A percentile compares a stretch with the other conserved stretches of the same genome.
Conservation (phyloP, 2,888 invertebrate species). For the Tryphoninae sp. region DNA sequence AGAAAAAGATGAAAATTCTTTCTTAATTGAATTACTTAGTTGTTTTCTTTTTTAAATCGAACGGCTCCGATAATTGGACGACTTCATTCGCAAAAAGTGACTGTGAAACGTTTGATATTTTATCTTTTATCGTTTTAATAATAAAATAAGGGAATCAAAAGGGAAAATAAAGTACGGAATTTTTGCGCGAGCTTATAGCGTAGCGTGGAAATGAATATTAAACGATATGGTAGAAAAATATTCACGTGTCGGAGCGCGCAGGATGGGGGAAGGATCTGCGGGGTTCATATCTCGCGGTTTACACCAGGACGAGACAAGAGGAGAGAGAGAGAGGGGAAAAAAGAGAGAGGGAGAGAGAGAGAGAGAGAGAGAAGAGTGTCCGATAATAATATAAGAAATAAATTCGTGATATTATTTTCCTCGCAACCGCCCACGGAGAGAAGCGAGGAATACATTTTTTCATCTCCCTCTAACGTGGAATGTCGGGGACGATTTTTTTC, state of each 20-base stretch:
- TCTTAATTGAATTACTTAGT: no score
- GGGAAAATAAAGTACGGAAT: conserved; percentile 7
- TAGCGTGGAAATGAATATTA: conserved; percentile 62
- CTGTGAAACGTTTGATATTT: conserved; percentile 6
- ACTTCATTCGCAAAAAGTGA: no score
- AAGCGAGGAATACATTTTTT: conserved; percentile 46
- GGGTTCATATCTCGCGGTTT: conserved; percentile 41
- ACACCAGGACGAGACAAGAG: conserved; percentile 14
- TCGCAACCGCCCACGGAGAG: conserved; percentile 57
- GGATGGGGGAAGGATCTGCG: conserved; percentile 49
- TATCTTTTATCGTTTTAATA: no score
- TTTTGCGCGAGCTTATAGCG: conserved; percentile 51
- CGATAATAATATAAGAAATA: conserved; percentile 67
- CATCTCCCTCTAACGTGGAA: conserved; percentile 46
- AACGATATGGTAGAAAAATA: conserved; percentile 43
- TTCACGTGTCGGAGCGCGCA: conserved; percentile 16
- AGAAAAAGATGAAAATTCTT: no score
- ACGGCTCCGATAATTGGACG: no score
- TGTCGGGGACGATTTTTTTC: conserved; percentile 49
- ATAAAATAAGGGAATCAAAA: conserved; percentile 6
- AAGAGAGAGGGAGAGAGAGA: conserved; percentile 25
- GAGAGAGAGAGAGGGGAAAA: conserved; percentile 12
- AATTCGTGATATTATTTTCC: conserved; percentile 67
- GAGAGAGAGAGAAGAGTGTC: conserved; percentile 40
- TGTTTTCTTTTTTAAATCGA: no score